A percentile compares a stretch with the other conserved stretches of the same genome.
These are phyloP conservation scores for Sisor rabdophorus DNA, from an alignment of 2,113 vertebrate genomes.

Conservation along the genomic window DNA sequence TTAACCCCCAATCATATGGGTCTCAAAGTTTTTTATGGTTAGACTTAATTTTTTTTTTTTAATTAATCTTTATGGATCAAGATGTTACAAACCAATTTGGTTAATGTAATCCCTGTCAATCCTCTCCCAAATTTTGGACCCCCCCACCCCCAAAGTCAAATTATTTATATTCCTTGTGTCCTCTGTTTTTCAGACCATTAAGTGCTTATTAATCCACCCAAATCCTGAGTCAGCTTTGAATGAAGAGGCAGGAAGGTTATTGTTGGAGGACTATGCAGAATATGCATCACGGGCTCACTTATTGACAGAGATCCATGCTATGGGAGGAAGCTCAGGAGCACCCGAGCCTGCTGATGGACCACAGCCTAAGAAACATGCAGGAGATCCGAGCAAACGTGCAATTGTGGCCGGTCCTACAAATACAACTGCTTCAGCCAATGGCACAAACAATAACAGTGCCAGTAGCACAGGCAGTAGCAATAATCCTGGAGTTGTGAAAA, in stretches of 20 bases:
- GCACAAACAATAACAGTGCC: constrained; percentile 59
- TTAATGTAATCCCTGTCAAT: too few relatives aligned
- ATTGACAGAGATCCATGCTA: constrained; percentile 85
- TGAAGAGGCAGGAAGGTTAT: constrained; percentile 83
- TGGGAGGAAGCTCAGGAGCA: constrained; percentile 64
- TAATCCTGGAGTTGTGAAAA: constrained; percentile 78
- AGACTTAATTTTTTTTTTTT: too few relatives aligned
- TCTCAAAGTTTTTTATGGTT: too few relatives aligned
- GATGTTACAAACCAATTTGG: too few relatives aligned
- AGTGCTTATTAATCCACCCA: constrained; percentile 91
- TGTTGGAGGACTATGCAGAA: constrained; percentile 87
- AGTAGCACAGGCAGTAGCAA: constrained; percentile 59
- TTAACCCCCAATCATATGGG: too few relatives aligned
- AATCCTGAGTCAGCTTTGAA: constrained; percentile 88
- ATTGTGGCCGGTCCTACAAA: constrained; percentile 65
- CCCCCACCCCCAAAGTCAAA: too few relatives aligned
- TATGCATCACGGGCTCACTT: constrained; percentile 84
- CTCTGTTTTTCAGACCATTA: constrained; percentile 75
- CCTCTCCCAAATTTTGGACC: too few relatives aligned
- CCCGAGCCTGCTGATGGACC: constrained; percentile 73
- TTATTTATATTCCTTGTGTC: not conserved
- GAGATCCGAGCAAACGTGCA: constrained; percentile 75
- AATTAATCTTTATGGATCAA: too few relatives aligned
- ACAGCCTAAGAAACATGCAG: constrained; percentile 88
- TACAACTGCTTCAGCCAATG: constrained; percentile 61